A percentile compares a stretch with the other conserved stretches of the same genome.
phyloP scores from a whole-genome alignment of 2,797 vertebrate species.

The Champsocephalus gunnari region DNA sequence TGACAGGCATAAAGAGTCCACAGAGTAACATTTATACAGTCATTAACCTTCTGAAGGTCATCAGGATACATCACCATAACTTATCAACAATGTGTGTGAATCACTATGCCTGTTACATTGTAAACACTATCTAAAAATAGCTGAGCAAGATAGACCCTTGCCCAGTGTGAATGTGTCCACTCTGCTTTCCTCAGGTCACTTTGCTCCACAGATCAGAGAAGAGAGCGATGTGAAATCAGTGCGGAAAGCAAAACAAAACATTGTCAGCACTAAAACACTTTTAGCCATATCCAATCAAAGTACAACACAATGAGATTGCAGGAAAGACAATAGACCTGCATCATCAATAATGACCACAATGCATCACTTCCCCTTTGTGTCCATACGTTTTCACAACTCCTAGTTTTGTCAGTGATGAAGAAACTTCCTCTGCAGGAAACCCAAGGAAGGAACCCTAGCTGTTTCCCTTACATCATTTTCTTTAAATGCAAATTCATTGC shows the following conservation, averaged over 20 bases:
- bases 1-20: background rate
- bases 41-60: conserved; percentile 53
- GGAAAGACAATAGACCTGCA: conserved; percentile 38
- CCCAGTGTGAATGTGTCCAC: conserved; percentile 15
- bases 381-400: conserved; percentile 73
- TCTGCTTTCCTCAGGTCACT: conserved; percentile 11
- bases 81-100: conserved; percentile 50
- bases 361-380: conserved; percentile 69
- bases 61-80: conserved; percentile 54
- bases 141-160: conserved; percentile 33
- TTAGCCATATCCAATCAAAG: conserved; percentile 15
- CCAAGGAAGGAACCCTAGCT: conserved; percentile 34
- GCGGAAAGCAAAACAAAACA: background rate
- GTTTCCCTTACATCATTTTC: conserved; percentile 10
- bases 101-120: conserved; percentile 53
- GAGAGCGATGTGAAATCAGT: conserved; percentile 1
- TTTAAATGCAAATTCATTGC: background rate
- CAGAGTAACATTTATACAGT: conserved; percentile 8
- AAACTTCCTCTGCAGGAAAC: conserved; percentile 70
- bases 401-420: conserved; percentile 65
- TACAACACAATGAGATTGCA: conserved; percentile 21
- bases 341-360: conserved; percentile 54
- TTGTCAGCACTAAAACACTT: conserved; percentile 11
- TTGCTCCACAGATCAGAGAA: conserved; percentile 4
- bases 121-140: conserved; percentile 58